Conservation (phyloP, 2,113 vertebrate genomes). For the Corythaixoides concolor region DNA sequence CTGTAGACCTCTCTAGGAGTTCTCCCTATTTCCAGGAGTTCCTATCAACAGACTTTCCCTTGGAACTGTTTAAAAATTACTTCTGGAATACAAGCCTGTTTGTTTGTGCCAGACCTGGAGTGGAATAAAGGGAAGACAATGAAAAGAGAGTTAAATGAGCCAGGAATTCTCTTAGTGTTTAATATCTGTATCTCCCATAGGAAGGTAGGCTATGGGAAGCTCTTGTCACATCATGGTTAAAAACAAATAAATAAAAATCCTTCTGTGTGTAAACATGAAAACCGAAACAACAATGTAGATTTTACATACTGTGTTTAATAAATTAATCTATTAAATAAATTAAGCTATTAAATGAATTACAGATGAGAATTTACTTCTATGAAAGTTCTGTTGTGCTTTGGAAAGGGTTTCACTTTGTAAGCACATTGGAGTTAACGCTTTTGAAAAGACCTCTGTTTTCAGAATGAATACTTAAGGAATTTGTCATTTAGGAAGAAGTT, state of each 20-base stretch:
- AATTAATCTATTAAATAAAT: conserved; percentile 76
- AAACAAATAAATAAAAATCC: conserved; percentile 25
- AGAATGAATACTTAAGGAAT: background rate
- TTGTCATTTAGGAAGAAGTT: background rate
- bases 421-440: background rate
- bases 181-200: conserved; percentile 61
- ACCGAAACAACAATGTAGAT: conserved; percentile 73
- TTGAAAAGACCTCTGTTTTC: background rate
- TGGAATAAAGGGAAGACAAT: conserved; percentile 66
- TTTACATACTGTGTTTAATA: conserved; percentile 79
- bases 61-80: conserved; percentile 25
- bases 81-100: conserved; percentile 39
- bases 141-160: conserved; percentile 71
- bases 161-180: conserved; percentile 67
- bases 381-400: conserved; percentile 35
- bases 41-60: conserved; percentile 28
- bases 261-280: conserved; percentile 76
- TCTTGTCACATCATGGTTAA: conserved; percentile 58
- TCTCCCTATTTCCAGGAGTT: conserved; percentile 66
- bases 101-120: background rate
- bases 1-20: conserved; percentile 69
- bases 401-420: background rate
- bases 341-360: no score
- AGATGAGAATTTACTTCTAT: conserved; percentile 54
- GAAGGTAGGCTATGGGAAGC: conserved; percentile 51